Evolutionary conservation across 2,888 invertebrate species (phyloP).

Genomic region (Drosophila kambysellisi): DNA sequence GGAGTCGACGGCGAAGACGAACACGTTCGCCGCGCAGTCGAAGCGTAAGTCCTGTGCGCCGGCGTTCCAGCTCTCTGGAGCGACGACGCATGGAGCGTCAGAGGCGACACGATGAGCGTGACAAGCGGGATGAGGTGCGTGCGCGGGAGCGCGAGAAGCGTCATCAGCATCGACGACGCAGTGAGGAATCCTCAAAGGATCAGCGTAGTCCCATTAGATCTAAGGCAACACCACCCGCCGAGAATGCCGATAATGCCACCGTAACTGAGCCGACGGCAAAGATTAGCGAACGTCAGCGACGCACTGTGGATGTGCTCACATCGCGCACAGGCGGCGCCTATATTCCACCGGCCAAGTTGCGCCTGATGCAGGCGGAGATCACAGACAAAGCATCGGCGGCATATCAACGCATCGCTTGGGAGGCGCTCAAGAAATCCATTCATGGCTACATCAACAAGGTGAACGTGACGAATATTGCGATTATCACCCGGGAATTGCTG

Average conservation of each 20-base stretch:
- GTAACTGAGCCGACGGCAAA: constrained; percentile 78
- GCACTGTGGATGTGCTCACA: constrained; percentile 89
- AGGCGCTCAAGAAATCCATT: constrained; percentile 98
- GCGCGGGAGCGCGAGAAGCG: constrained; percentile 67
- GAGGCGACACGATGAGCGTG: constrained; percentile 76
- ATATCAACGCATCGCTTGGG: constrained; percentile 99
- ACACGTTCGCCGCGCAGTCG: constrained; percentile 41
- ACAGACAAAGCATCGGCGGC: constrained; percentile 97
- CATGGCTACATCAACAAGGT: constrained; percentile 99
- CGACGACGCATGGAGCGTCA: constrained; percentile 77
- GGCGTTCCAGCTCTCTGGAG: constrained; percentile 76
- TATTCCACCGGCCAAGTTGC: constrained; percentile 98
- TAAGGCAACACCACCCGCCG: constrained; percentile 10
- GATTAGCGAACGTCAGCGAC: constrained; percentile 83
- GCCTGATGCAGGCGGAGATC: constrained; percentile 97
- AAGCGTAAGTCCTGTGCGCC: constrained; percentile 48
- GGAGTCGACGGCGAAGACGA: constrained; percentile 53
- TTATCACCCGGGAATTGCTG: constrained; percentile 95
- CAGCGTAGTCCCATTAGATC: neutral
- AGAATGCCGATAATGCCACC: constrained; percentile 71
- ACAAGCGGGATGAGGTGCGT: constrained; percentile 62
- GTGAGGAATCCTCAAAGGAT: constrained; percentile 21
- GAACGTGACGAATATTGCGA: constrained; percentile 96
- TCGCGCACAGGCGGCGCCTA: constrained; percentile 97
- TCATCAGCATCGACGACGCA: constrained; percentile 33